Evolutionary conservation across 2,888 invertebrate genomes (phyloP), one percentile per base, ranked within the genome.

Genomic region (Antheraea yamamai): DNA sequence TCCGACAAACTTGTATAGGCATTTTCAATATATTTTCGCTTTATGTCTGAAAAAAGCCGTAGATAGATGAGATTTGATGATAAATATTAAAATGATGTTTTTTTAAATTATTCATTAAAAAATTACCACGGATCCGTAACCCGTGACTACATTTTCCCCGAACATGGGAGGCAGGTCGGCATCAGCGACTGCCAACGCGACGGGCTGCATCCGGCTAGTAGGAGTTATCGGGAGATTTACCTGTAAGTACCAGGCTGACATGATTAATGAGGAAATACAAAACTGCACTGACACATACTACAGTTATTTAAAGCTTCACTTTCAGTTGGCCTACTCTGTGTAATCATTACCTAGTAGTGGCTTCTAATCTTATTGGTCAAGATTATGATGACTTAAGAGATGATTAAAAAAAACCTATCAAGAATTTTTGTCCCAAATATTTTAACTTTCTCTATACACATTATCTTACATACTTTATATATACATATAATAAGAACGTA

Each of bases 91-190:
- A 14, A 52, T 52, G 3, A 52, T 16, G 18, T 23, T 2, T 23
- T n/a, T 23, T 10, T 61, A 61, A 23, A 61, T 10, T 3, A 61
- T n/a, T n/a, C 8, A 23, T n/a, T n/a, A 20, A 18, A 64, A 18
- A 39, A 26, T 87, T 87, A 94, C 94, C 89, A 94, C 95, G 73
- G 95, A 91, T 71, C 94, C 94, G 76, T 86, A 94, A 76, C 94
- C 94, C 12, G 94, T 95, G 79, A 95, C 91, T 2, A 95, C 89
- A 0, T 89, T 89, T 79, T 95, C 94, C 0, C 94, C 94, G 73
- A 87, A 92, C 72, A 81, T 75, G 0, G 87, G 83, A 0, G 93
- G 92, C 30, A 91, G 78, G 23, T 91, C 89, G 0, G 88, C 78
- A 51, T 89, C 87, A 51, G 86, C 76, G 0, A 79, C 2, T 0